These are phyloP conservation scores for Limnephilus rhombicus DNA, from an alignment of 2,888 invertebrate species.

Conservation along the genomic window DNA sequence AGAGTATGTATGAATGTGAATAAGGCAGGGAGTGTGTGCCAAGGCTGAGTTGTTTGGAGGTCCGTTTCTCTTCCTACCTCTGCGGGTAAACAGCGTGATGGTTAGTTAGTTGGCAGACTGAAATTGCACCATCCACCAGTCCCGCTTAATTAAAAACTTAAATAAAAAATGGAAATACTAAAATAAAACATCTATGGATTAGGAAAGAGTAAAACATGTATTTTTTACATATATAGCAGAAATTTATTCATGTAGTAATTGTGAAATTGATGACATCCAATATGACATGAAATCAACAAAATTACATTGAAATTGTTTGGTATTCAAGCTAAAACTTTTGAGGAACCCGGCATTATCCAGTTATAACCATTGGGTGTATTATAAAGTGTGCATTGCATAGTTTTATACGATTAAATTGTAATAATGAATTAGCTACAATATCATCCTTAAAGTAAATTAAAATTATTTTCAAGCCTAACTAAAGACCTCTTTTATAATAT, in stretches of 20 bases:
- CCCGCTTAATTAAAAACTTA: too few species aligned
- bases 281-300: neutral
- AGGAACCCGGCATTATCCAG: neutral
- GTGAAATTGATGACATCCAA: neutral
- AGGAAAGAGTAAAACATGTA: neutral
- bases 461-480: conserved; percentile 4
- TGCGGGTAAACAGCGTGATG: too few species aligned
- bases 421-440: conserved; percentile 20
- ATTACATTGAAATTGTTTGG: neutral
- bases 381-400: conserved; percentile 11
- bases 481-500: neutral
- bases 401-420: neutral
- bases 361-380: neutral
- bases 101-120: too few species aligned
- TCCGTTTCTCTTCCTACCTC: too few species aligned
- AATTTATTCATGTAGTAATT: neutral
- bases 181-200: neutral
- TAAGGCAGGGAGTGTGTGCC: too few species aligned
- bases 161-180: too few species aligned
- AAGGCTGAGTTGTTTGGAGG: too few species aligned
- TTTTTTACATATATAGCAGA: conserved; percentile 22
- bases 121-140: too few species aligned
- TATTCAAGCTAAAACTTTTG: neutral
- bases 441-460: conserved; percentile 15
- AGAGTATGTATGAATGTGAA: too few species aligned